Conservation (phyloP, 2,113 vertebrate genomes). For the Manacus vitellinus region DNA sequence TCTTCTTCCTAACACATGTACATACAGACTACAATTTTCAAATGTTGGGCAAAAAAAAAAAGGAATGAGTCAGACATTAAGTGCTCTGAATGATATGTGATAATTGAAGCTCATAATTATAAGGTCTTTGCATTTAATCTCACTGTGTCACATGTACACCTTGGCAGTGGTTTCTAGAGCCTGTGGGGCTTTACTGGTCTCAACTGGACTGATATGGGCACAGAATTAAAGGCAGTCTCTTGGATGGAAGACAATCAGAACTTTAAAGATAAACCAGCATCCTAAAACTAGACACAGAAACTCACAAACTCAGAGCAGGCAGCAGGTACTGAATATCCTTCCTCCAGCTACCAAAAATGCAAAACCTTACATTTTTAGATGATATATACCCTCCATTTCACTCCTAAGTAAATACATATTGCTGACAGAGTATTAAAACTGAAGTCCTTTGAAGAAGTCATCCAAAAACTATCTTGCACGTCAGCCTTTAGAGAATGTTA, state of each 20-base stretch:
- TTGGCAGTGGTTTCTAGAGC: conserved; percentile 13
- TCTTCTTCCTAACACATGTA: background rate
- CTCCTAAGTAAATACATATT: background rate
- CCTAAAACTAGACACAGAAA: background rate
- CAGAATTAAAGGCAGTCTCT: background rate
- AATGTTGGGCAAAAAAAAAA: background rate
- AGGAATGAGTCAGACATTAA: background rate
- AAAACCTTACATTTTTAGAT: background rate
- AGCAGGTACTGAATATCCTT: background rate
- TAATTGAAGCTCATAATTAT: conserved; percentile 27
- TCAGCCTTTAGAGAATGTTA: background rate
- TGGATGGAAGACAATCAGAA: background rate
- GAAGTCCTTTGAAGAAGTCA: background rate
- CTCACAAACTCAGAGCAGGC: background rate
- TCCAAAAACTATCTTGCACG: background rate
- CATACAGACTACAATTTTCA: background rate
- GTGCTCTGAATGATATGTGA: background rate
- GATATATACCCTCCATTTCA: background rate
- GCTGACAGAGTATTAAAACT: background rate
- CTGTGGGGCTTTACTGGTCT: background rate
- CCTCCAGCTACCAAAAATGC: background rate
- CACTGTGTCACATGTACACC: background rate
- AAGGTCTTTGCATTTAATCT: conserved; percentile 21
- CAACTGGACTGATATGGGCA: background rate
- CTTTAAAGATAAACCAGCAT: background rate